A percentile compares a stretch with the other conserved stretches of the same genome.
Evolutionary conservation across 2,797 vertebrate species (phyloP).

Genomic region (Perdix hodgsoniae): DNA sequence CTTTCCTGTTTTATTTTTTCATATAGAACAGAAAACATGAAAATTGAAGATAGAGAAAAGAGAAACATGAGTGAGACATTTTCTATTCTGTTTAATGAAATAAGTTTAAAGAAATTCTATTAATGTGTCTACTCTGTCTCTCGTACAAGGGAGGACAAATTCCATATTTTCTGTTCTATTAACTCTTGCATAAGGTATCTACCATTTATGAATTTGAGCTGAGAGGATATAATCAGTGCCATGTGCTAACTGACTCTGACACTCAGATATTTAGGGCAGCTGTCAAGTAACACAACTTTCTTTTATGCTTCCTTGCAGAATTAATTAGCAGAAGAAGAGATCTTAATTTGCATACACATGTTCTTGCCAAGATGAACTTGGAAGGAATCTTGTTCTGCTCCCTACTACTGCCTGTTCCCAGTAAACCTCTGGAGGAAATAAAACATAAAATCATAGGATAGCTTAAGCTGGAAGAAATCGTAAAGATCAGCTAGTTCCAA

Average conservation of each 20-base stretch:
- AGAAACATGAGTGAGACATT: neutral
- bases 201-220: conserved; percentile 19
- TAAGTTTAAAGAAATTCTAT: neutral
- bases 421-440: conserved; percentile 15
- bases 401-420: conserved; percentile 11
- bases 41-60: neutral
- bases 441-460: neutral
- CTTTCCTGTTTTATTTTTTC: neutral
- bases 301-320: conserved; percentile 62
- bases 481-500: neutral
- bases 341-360: conserved; percentile 7
- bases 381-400: conserved; percentile 26
- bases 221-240: conserved; percentile 58
- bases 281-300: conserved; percentile 67
- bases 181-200: neutral
- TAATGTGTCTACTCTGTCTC: neutral
- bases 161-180: neutral
- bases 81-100: neutral
- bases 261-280: conserved; percentile 58
- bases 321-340: conserved; percentile 70
- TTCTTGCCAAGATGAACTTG: conserved; percentile 67
- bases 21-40: neutral
- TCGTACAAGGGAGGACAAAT: neutral
- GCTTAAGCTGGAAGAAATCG: neutral
- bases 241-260: conserved; percentile 67